A percentile compares a stretch with the other conserved stretches of the same genome.
Evolutionary conservation across 2,113 vertebrate species (phyloP).

Genomic region (Oryzias javanicus): DNA sequence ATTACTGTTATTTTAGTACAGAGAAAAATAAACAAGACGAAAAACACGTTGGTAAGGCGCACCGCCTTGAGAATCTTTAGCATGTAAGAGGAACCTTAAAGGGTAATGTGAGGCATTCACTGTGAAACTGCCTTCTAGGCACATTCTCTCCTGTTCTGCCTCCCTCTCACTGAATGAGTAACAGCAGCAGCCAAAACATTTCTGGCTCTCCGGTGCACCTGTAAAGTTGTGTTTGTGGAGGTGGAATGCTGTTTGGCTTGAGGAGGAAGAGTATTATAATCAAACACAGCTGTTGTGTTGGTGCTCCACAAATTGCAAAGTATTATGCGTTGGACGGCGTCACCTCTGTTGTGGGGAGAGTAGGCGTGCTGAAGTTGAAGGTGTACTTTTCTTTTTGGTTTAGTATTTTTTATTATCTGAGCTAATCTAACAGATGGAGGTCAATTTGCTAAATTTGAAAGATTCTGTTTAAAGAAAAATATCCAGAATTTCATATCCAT

Average conservation of each 20-base stretch:
- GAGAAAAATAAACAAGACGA: conserved; percentile 20
- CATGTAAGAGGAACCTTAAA: conserved; percentile 26
- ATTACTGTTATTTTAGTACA: conserved; percentile 12
- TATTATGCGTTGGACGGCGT: not conserved
- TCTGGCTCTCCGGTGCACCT: conserved; percentile 55
- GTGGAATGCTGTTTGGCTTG: conserved; percentile 41
- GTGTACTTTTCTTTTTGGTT: too few species aligned
- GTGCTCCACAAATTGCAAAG: conserved; percentile 20
- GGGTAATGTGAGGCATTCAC: conserved; percentile 40
- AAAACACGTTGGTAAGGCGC: conserved; percentile 19
- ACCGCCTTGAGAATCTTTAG: conserved; percentile 37
- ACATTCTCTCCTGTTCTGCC: conserved; percentile 30
- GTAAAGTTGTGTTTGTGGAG: conserved; percentile 43
- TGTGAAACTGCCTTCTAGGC: conserved; percentile 45
- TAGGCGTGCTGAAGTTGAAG: not conserved
- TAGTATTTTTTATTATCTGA: too few species aligned
- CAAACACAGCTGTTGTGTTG: conserved; percentile 36
- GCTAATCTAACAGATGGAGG: too few species aligned
- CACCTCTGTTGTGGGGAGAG: conserved; percentile 17
- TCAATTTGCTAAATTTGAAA: too few species aligned
- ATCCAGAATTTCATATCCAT: too few species aligned
- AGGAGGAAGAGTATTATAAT: conserved; percentile 37
- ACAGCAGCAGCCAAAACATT: conserved; percentile 56
- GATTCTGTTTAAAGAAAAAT: too few species aligned
- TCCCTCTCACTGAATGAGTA: conserved; percentile 55